These are phyloP conservation scores for Steromphala cineraria DNA, from an alignment of 2,888 invertebrate species.

Conservation along the genomic window DNA sequence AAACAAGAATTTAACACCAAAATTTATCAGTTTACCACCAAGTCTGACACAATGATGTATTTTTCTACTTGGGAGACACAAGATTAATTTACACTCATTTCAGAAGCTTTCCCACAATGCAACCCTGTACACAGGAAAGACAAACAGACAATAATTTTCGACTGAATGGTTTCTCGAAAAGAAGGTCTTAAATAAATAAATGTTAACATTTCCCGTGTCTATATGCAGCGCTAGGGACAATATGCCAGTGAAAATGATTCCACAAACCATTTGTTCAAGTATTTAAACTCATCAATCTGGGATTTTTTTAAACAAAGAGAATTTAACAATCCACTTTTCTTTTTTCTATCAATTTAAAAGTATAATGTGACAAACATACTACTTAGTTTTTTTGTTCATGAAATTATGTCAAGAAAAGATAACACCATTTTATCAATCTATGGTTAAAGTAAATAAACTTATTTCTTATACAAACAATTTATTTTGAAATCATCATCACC, in stretches of 20 bases:
- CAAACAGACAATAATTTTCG: not conserved
- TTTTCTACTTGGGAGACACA: not conserved
- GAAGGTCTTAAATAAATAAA: not conserved
- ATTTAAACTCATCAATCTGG: not conserved
- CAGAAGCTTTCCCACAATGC: not conserved
- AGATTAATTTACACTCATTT: not conserved
- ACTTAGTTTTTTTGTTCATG: not conserved
- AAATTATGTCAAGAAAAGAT: not conserved
- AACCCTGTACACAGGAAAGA: not conserved
- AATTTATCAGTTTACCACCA: not conserved
- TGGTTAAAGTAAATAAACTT: not conserved
- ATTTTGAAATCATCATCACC: not conserved
- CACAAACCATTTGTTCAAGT: not conserved
- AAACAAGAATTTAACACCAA: too few species aligned
- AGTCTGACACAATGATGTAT: not conserved
- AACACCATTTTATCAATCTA: not conserved
- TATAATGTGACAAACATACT: not conserved
- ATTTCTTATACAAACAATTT: not conserved
- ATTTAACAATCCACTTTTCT: not conserved
- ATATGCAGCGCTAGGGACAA: not conserved
- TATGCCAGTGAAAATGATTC: not conserved
- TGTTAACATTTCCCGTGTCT: not conserved
- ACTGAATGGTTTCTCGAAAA: not conserved
- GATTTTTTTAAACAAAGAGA: not conserved
- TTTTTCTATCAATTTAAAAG: not conserved